Conservation (phyloP, 2,113 vertebrate species). For the Notechis scutatus region DNA sequence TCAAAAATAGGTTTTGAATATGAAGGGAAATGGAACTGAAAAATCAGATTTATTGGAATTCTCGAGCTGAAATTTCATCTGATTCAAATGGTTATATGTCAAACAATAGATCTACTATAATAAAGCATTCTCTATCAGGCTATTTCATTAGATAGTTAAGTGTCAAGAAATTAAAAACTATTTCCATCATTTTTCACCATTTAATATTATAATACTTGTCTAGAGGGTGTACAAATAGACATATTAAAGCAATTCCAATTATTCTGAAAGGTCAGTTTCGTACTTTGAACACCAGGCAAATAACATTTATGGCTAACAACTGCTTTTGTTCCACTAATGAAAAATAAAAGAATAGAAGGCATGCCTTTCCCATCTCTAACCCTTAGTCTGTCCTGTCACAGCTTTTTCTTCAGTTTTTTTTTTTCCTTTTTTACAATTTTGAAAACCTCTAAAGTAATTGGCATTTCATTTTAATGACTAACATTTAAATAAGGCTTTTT, state of each 20-base stretch:
- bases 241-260: slow-evolving; percentile 34
- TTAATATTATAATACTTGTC: slow-evolving; percentile 22
- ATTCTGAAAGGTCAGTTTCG: slow-evolving; percentile 37
- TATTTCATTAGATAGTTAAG: slow-evolving; percentile 26
- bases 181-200: not conserved
- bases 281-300: slow-evolving; percentile 21
- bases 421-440: slow-evolving; percentile 44
- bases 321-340: slow-evolving; percentile 58
- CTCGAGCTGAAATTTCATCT: not conserved
- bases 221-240: slow-evolving; percentile 31
- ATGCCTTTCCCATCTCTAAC: slow-evolving; percentile 27
- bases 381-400: slow-evolving; percentile 40
- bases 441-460: slow-evolving; percentile 63
- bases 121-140: not conserved
- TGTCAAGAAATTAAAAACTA: slow-evolving; percentile 32
- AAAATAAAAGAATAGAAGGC: slow-evolving; percentile 59
- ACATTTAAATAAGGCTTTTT: slow-evolving; percentile 54
- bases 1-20: not conserved
- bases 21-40: not conserved
- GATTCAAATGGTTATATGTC: not conserved
- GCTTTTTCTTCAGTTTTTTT: slow-evolving; percentile 33
- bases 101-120: slow-evolving; percentile 1
- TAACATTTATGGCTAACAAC: slow-evolving; percentile 45
- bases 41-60: not conserved
- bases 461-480: slow-evolving; percentile 61